Evolutionary conservation across 2,113 vertebrate species (phyloP), one percentile per base, ranked within the genome.

Genomic region (Vulpes vulpes): DNA sequence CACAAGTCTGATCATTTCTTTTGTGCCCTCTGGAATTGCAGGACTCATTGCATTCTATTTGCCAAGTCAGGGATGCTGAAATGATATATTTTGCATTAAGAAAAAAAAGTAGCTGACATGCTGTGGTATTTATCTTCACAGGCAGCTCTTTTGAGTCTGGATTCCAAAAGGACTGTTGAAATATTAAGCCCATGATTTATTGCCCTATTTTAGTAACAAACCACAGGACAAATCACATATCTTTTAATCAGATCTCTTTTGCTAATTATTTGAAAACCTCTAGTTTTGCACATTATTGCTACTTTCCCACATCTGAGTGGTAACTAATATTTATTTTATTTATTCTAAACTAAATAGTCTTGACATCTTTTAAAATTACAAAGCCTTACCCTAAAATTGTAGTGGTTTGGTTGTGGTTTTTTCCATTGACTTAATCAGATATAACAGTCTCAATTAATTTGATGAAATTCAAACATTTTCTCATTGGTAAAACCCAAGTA

Each of bases 71-170:
- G 35, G 49, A 35, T 76, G n/a, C 20, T 84, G 60, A 96, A 85
- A 71, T 84, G 49, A 85, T 88, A 20, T 38, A 49, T 90, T 95
- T 96, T 88, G 27, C 35, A 94, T 84, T 92, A 91, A 92, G 49
- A 30, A 55, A 64, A 89, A 88, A 60, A 67, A 57, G 35, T 23
- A 43, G 25, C 4, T 79, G 62, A 60, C 16, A 10, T 76, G 5
- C 23, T 60, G 2, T 91, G 30, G 23, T 65, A 64, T 95, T 94
- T 95, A 55, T 95, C 79, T 93, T 92, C 57, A 62, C 25, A 60
- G 65, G 30, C 14, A 87, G 22, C 55, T 84, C 65, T 87, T 93
- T 84, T 79, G 16, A 8, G 11, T 62, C 35, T 84, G n/a, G 11
- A 43, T 96, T 95, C 88, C 79, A 90, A 86, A 86, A 22, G n/a